phyloP scores from a whole-genome alignment of 2,113 vertebrate species.

The Chauna torquata region DNA sequence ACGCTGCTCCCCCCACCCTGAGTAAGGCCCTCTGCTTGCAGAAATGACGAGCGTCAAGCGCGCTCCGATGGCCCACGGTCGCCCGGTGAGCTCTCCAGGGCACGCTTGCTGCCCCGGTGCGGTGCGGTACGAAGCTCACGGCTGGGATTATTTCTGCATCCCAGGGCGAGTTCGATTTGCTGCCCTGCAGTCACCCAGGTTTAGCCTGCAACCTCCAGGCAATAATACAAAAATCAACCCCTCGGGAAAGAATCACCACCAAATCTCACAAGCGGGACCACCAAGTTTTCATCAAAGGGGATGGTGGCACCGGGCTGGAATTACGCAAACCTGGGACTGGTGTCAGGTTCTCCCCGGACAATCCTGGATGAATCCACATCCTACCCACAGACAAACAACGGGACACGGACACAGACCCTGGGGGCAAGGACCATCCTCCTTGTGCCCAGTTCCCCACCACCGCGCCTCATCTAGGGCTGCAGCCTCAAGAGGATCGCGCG shows the following conservation, averaged over 20 bases:
- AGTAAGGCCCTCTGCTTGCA: background rate
- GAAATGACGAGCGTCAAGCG: fast-evolving
- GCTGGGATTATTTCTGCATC: background rate
- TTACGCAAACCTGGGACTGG: background rate
- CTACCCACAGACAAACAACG: too few species aligned
- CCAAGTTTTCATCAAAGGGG: background rate
- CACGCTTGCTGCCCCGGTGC: too few species aligned
- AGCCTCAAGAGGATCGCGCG: fast-evolving
- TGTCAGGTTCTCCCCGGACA: background rate
- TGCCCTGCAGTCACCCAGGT: background rate
- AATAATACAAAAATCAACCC: background rate
- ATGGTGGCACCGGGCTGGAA: background rate
- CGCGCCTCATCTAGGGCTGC: background rate
- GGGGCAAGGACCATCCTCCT: too few species aligned
- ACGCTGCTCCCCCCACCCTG: background rate
- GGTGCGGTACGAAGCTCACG: too few species aligned
- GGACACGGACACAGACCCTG: too few species aligned
- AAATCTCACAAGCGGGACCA: background rate
- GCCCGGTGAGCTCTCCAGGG: too few species aligned
- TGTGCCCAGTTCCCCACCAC: background rate
- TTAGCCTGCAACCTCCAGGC: too few species aligned
- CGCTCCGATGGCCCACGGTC: too few species aligned
- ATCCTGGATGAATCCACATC: background rate
- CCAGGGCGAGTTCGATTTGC: background rate
- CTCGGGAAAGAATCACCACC: background rate